Evolutionary conservation across 92 coral and sea anemone genomes (phyloP), one percentile per base, ranked within the genome.

Genomic region (Ricordea florida): DNA sequence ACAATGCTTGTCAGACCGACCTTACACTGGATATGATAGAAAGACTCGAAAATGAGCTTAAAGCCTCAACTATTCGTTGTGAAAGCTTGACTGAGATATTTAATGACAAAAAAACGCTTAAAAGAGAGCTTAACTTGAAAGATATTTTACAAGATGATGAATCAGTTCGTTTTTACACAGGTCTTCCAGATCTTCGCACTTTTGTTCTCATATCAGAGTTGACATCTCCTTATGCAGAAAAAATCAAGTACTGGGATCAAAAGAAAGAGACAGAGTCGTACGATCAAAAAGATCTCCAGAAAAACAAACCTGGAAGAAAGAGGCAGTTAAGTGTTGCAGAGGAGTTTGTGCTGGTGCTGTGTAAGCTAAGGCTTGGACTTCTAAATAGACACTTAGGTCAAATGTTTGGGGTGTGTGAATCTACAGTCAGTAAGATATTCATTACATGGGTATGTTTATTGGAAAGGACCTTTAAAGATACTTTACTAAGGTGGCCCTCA

Each of bases 171-270:
- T 69, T 66, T 66, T 66, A 66, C 74, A 66, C 74, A 11, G 58
- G 74, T 44, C 27, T 66, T 1, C 58, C 74, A 16, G 21, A 61
- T 69, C 44, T 69, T 13, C n/a, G n/a, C n/a, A 30, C 60, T 5
- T 67, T 69, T 66, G 45, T 66, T 34, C 17, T 69, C n/a, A 49
- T 32, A 20, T 3, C 42, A 36, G 42, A 13, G 14, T 22, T 43
- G 49, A 43, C 49, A 48, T 66, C 66, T 18, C 53, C 23, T 11
- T 78, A 11, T 78, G 66, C 50, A 78, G 57, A 36, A 7, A 71
- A 70, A 43, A 52, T 81, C 35, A 71, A 47, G 43, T 71, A 81
- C 50, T 81, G 80, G 87, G 87, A 71, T 23, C 18, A 57, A 1
- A 71, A 72, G 17, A 69, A 57, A 44, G 48, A 11, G 29, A 41